Base-by-base conservation (phyloP, 2,113 vertebrate genomes). In the Bos taurus region DNA sequence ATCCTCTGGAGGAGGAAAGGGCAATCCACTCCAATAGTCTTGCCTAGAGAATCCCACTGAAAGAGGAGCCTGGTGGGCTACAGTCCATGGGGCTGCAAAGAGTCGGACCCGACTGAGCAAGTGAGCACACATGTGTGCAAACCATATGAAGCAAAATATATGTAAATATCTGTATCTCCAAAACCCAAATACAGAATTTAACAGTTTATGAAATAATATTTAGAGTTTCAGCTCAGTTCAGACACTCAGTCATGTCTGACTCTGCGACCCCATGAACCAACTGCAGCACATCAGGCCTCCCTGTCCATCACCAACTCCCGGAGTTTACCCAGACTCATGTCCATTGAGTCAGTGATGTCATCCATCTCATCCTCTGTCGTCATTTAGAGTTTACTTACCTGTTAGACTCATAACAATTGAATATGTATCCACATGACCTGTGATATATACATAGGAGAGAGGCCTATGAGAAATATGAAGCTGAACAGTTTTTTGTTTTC, bases 401-500 rank as follows among this genome's bases (percentile, higher is more conserved):
- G 4, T 48, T 46, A 40, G 1, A 16, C 1, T 77, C 21, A 77
- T 77, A 36, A 78, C 86, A 15, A 81, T n/a, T 16, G 9, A 78
- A 62, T 36, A 28, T 43, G 1, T 81, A 85, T 28, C 54, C n/a
- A n/a, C 2, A 48, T 10, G 46, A 26, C 36, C 5, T 16, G 19
- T 50, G 86, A 16, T 28, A 67, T 33, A 43, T 15, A 87, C 5
- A 25, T 36, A 12, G 13, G 23, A 36, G 11, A 67, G 28, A 46
- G 4, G 5, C 3, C 6, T 48, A 12, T 71, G 26, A 59, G 33
- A 48, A 80, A 54, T 40, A 91, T 40, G 43, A 98, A 64, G 1
- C 0, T 43, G 67, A 28, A 23, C 21, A 91, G 0, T 0, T 23
- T 71, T 92, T 26, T 17, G n/a, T 33, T 80, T 88, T 6, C 33